Evolutionary conservation across 1,140 invertebrate genomes (phyloP).

Genomic region (Lordiphosa stackelbergi): DNA sequence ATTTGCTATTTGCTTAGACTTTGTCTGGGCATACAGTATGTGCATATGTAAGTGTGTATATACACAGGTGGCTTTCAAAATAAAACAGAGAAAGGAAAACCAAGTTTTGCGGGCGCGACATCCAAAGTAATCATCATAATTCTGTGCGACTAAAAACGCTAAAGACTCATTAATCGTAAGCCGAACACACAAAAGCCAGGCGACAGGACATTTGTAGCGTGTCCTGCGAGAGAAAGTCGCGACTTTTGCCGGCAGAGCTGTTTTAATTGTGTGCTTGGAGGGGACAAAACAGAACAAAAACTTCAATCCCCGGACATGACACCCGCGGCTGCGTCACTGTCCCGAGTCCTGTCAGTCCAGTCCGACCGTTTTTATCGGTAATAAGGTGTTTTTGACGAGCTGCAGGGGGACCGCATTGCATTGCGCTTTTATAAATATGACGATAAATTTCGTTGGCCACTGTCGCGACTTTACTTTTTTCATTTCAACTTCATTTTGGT

Average conservation of each 20-base stretch:
- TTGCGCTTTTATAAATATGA: constrained; percentile 64
- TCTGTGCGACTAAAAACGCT: constrained; percentile 48
- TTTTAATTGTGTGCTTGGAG: constrained; percentile 63
- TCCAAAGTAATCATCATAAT: constrained; percentile 59
- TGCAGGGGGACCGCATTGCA: constrained; percentile 18
- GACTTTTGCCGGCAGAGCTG: constrained; percentile 54
- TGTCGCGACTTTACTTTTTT: constrained; percentile 19
- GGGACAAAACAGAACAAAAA: constrained; percentile 34
- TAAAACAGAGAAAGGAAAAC: background rate
- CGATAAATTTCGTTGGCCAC: constrained; percentile 50
- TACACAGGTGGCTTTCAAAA: too few species aligned
- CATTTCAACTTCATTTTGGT: constrained; percentile 68
- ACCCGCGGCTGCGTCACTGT: constrained; percentile 23
- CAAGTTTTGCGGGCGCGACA: background rate
- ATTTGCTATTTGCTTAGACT: background rate
- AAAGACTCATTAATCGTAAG: constrained; percentile 68
- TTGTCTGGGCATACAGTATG: constrained; percentile 9
- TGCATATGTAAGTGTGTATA: background rate
- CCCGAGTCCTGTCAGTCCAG: constrained; percentile 10
- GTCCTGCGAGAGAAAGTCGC: constrained; percentile 38
- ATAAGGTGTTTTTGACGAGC: constrained; percentile 50
- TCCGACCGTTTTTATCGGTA: constrained; percentile 22
- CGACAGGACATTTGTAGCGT: constrained; percentile 45
- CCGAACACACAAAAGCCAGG: constrained; percentile 18
- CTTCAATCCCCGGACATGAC: constrained; percentile 24